A percentile compares a stretch with the other conserved stretches of the same genome.
phyloP scores from a whole-genome alignment of 92 coral and sea anemone genomes.

The Pocillopora grandis region DNA sequence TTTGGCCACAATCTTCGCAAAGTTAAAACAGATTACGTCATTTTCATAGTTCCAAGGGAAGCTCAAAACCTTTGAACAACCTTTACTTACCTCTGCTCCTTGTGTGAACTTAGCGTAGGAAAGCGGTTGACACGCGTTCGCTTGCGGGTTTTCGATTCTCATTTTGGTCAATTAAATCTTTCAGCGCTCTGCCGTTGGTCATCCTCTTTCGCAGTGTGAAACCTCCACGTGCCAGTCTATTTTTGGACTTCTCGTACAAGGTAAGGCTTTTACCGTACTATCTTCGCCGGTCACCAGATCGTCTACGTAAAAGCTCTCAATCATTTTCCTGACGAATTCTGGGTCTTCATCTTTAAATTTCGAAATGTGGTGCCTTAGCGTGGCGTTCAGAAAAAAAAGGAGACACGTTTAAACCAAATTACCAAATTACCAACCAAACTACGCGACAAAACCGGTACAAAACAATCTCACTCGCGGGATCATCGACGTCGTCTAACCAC shows the following conservation, averaged over 20 bases:
- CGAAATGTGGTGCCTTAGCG: constrained; percentile 48
- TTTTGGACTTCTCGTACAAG: constrained; percentile 19
- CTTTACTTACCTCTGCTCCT: background rate
- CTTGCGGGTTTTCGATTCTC: background rate
- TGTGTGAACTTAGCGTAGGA: constrained; percentile 5
- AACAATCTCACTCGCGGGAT: background rate
- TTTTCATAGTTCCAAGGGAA: too few species aligned
- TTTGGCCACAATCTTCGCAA: too few species aligned
- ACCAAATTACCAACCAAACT: too few species aligned
- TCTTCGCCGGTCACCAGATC: constrained; percentile 29
- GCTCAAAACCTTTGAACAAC: background rate
- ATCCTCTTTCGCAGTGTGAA: background rate
- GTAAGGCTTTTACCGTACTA: background rate
- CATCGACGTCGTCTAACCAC: constrained; percentile 44
- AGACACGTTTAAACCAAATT: background rate
- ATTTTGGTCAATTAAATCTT: background rate
- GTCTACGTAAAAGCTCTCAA: constrained; percentile 40
- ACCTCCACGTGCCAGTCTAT: background rate
- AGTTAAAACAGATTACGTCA: too few species aligned
- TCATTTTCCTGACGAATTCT: constrained; percentile 34
- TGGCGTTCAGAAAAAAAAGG: constrained; percentile 48
- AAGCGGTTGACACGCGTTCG: background rate
- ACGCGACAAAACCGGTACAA: constrained; percentile 47
- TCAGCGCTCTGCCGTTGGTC: background rate
- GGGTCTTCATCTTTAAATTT: constrained; percentile 29